Evolutionary conservation across 2,113 vertebrate species (phyloP), one percentile per base, ranked within the genome.

Genomic region (Pardalotus punctatus): DNA sequence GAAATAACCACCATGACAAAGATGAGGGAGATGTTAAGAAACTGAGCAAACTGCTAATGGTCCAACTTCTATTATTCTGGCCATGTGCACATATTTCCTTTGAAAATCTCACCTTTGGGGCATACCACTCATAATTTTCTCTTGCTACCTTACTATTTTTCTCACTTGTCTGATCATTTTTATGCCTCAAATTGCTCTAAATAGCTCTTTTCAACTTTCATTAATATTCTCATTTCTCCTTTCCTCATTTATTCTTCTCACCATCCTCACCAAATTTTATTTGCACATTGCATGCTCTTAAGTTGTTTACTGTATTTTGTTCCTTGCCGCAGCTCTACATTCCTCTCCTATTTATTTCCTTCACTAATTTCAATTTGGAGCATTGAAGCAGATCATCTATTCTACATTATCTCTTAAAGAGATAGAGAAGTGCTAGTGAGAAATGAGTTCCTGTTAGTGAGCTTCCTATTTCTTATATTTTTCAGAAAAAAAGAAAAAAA

Each of bases 91-190:
- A 48, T 17, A 38, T 70, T 83, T 40, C 25, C 76, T 95, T 93
- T 94, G 76, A 96, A 93, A 93, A 83, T 71, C 40, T 95, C 76
- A 80, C 67, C 90, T 96, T 78, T 93, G 54, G 31, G 76, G 38
- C 76, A 92, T n/a, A 43, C 8, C 42, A 12, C 35, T 71, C 89
- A 79, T 73, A 73, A 3, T 11, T 93, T 86, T 82, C 50, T 66
- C 74, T 73, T 81, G 69, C 36, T 74, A 90, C 38, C 40, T 81
- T 73, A 45, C 19, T 28, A 29, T 11, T 96, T 82, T 92, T 90
- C 33, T 94, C 14, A 13, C 67, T 88, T 92, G 64, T 90, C 92
- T 93, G 94, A 71, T 71, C 5, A 0, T 64, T 93, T 90, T 90
- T 65, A 56, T 43, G 48, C 40, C 64, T 96, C 72, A 24, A 42